Evolutionary conservation across 2,113 vertebrate species (phyloP), one percentile per base, ranked within the genome.

Genomic region (Archocentrus centrarchus): DNA sequence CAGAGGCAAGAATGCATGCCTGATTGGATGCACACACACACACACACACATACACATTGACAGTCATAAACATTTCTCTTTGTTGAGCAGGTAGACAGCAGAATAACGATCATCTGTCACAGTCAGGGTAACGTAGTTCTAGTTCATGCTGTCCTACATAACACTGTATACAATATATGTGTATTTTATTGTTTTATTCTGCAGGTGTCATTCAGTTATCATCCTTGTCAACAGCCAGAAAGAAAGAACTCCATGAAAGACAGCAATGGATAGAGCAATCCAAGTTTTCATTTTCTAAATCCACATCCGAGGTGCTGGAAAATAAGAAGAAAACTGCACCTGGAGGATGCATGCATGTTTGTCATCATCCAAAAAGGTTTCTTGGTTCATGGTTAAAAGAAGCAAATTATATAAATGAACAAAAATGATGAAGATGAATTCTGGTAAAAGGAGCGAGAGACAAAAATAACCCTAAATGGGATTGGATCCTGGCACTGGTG

Each of bases 101-200:
- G 79, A 90, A 88, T 62, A 82, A 90, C 1, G 50, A 78, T 87
- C 79, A 86, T 90, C 88, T 73, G 59, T 93, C 92, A 93, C 57
- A 84, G 86, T 78, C 73, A 83, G 80, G 77, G 66, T 89, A 86
- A 86, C 20, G 3, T 47, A 53, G 41, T 80, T 83, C 57, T 75
- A 11, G 47, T 73, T 79, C 63, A 80, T 7, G 15, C 44, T 82
- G 60, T 82, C 75, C 85, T 70, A 64, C 79, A 90, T 76, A 86
- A 82, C 59, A 50, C 62, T 1, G 0, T 79, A 63, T 81, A 53
- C 55, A 55, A 79, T 68, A 73, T 76, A 77, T 75, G 77, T 64
- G 75, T n/a, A 44, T 61, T 55, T 57, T 55, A 73, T 80, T 81
- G 83, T 64, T 87, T 79, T 57, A 47, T 80, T 64, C 47, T 66